These are phyloP conservation scores for Dysdera silvatica DNA, from an alignment of 1,140 invertebrate genomes.

Conservation along the genomic window DNA sequence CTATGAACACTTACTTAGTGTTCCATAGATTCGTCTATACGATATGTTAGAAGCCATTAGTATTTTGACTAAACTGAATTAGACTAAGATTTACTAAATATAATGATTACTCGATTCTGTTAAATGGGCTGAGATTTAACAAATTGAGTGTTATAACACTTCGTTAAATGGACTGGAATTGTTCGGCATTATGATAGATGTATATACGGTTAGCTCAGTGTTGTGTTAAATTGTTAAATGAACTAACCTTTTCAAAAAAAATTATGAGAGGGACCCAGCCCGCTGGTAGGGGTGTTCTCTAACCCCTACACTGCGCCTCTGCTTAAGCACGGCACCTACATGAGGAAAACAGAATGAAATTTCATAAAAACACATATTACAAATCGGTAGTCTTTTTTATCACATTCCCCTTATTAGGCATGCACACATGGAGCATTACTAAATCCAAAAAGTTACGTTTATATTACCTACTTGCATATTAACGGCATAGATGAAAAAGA, in stretches of 20 bases:
- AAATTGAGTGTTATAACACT: no score
- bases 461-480: not conserved
- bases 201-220: no score
- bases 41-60: no score
- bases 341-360: constrained; percentile 16
- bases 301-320: constrained; percentile 28
- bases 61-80: no score
- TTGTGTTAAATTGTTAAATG: no score
- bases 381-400: not conserved
- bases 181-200: no score
- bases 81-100: no score
- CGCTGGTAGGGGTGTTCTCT: constrained; percentile 31
- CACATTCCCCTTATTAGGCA: not conserved
- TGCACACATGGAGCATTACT: not conserved
- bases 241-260: constrained; percentile 24
- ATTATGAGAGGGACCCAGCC: constrained; percentile 28
- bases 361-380: not conserved
- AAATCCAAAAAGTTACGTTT: not conserved
- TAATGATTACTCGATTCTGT: no score
- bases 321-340: constrained; percentile 28
- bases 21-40: no score
- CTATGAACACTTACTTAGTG: no score
- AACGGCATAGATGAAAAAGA: not conserved
- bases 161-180: no score
- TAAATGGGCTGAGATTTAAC: no score